phyloP scores from a whole-genome alignment of 1,140 invertebrate genomes.

The Diploscapter pachys region DNA sequence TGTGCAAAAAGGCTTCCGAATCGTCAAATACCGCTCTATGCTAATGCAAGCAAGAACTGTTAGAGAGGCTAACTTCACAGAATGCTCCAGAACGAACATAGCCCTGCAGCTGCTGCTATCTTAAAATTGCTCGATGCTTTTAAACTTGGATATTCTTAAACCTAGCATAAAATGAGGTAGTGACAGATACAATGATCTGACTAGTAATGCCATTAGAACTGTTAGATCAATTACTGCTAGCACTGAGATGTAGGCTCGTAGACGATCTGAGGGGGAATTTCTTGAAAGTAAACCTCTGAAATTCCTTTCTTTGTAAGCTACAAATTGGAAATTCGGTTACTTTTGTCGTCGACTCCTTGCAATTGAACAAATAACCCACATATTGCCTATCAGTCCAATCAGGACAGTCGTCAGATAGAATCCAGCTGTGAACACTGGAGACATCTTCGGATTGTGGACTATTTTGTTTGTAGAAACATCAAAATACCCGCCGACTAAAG shows the following conservation, averaged over 20 bases:
- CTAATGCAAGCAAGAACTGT: slow-evolving; percentile 53
- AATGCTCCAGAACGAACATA: slow-evolving; percentile 46
- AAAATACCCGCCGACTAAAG: no score
- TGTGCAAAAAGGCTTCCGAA: slow-evolving; percentile 51
- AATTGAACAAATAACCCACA: slow-evolving; percentile 39
- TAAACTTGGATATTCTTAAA: slow-evolving; percentile 8
- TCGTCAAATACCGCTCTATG: slow-evolving; percentile 52
- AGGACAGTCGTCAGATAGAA: slow-evolving; percentile 29
- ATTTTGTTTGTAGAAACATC: no score
- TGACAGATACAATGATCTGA: slow-evolving; percentile 45
- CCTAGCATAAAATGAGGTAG: slow-evolving; percentile 46
- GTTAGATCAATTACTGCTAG: slow-evolving; percentile 54
- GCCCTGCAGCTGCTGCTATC: slow-evolving; percentile 41
- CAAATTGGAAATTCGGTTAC: neutral
- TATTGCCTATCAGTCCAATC: slow-evolving; percentile 32
- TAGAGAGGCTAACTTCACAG: slow-evolving; percentile 48
- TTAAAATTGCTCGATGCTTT: slow-evolving; percentile 29
- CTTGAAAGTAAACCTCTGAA: slow-evolving; percentile 21
- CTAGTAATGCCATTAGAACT: slow-evolving; percentile 45
- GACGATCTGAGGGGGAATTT: slow-evolving; percentile 33
- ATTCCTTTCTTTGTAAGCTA: neutral
- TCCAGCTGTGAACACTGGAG: neutral
- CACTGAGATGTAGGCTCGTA: slow-evolving; percentile 50
- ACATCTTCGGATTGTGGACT: no score
- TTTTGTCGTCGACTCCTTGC: slow-evolving; percentile 32